These are phyloP conservation scores for Styela clava DNA, from an alignment of 23 tunicate species.

Conservation along the genomic window DNA sequence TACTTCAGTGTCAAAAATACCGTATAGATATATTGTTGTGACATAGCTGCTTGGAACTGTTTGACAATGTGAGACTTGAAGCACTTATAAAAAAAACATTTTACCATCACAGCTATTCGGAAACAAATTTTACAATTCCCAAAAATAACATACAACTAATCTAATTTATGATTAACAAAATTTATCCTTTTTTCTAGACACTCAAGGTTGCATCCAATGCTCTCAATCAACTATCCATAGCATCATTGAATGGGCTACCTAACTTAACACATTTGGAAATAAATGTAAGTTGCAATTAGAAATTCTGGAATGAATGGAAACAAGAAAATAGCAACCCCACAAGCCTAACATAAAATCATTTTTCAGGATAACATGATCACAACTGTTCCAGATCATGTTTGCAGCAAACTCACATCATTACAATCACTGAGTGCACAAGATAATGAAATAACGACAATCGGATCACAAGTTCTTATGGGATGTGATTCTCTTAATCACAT, in stretches of 20 bases:
- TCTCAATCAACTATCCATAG: not conserved
- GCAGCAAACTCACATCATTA: not conserved
- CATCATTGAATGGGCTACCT: not conserved
- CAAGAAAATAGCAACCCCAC: too few species aligned
- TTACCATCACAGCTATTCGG: too few species aligned
- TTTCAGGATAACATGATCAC: constrained; percentile 15
- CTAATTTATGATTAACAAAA: too few species aligned
- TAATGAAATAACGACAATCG: constrained; percentile 9
- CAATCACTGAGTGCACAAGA: not conserved
- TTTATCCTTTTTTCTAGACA: not conserved
- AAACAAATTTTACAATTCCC: too few species aligned
- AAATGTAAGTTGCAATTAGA: not conserved
- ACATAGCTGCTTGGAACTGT: too few species aligned
- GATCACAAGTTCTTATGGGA: not conserved
- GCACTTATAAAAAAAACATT: too few species aligned
- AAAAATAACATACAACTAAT: too few species aligned
- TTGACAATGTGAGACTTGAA: too few species aligned
- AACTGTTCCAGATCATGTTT: constrained; percentile 7
- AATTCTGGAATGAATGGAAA: too few species aligned
- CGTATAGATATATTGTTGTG: too few species aligned
- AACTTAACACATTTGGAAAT: not conserved
- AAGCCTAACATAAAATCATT: too few species aligned
- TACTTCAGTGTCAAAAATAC: too few species aligned
- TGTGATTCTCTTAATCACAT: not conserved
- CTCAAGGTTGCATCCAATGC: not conserved